Base-by-base conservation (phyloP, 1,140 invertebrate genomes). In the Dreissena polymorpha region DNA sequence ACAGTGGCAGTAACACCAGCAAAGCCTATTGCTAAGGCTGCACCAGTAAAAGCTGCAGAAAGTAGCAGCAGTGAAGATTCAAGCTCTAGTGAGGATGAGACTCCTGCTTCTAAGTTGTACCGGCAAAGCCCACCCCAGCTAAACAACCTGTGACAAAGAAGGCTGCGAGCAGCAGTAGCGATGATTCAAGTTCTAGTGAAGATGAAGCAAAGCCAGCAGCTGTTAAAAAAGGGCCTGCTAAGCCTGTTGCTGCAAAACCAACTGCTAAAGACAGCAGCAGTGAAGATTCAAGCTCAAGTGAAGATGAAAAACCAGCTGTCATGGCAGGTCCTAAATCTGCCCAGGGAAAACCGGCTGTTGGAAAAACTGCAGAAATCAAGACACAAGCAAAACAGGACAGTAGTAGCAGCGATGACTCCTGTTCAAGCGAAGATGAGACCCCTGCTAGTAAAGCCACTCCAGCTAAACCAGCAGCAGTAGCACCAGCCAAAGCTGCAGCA, bases 11-110 rank as follows among this genome's bases (percentile, higher is more conserved):
- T 21, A 81, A 73, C 83, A 21, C 29, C 82, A 57, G 81, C 69
- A 14, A 85, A 53, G 51, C 53, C 60, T 14, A 51, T 29, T 64
- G 53, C 49, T 55, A 70, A 29, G 16, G 63, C 39, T 16, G 51
- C 65, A 75, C 74, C 21, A 49, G 39, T n/a, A 83, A 83, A 74
- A 55, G 83, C 6, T 71, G 70, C 57, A 83, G 50, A 69, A 21
- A 82, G 80, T 21, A 85, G 77, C 64, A 85, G 78, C 16, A 85
- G 84, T 50, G 77, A 65, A 68, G 76, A 74, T 60, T 74, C 80
- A 23, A 83, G 82, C 10, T 81, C 75, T 21, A 83, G 78, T 29
- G 86, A 87, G 53, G 82, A 85, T 74, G 86, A 86, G 49, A 63
- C 64, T 8, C 71, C 70, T 21, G 69, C 57, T 57, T 65, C 55